Conservation (phyloP, 2,888 invertebrate species). For the Drosophila rubida region DNA sequence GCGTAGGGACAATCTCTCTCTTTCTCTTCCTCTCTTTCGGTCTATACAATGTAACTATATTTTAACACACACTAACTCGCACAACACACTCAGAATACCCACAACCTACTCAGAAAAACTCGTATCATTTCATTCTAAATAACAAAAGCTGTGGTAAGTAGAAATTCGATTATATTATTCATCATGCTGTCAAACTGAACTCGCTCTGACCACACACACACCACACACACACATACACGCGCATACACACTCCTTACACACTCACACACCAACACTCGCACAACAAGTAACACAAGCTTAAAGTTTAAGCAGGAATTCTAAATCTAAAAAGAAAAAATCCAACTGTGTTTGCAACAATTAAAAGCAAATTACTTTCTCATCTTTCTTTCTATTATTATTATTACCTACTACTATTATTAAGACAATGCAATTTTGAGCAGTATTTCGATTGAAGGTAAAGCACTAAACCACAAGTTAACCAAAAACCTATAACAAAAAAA, state of each 20-base stretch:
- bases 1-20: constrained; percentile 29
- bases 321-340: constrained; percentile 1
- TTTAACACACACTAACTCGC: constrained; percentile 9
- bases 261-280: constrained; percentile 12
- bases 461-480: constrained; percentile 74
- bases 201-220: not conserved
- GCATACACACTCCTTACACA: not conserved
- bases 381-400: constrained; percentile 84
- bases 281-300: constrained; percentile 24
- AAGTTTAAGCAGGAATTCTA: constrained; percentile 53
- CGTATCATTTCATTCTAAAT: constrained; percentile 15
- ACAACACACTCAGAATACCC: constrained; percentile 14
- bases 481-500: constrained; percentile 21
- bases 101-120: not conserved
- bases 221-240: constrained; percentile 1
- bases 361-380: constrained; percentile 84
- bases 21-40: constrained; percentile 15
- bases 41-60: constrained; percentile 13
- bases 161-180: constrained; percentile 24
- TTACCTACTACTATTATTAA: constrained; percentile 79
- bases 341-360: constrained; percentile 81
- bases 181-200: constrained; percentile 7
- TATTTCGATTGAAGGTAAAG: constrained; percentile 84
- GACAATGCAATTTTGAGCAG: constrained; percentile 85
- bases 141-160: constrained; percentile 20